A percentile compares a stretch with the other conserved stretches of the same genome.
These are phyloP conservation scores for Drosophila baimaii DNA, from an alignment of 1,140 invertebrate genomes.

Conservation along the genomic window DNA sequence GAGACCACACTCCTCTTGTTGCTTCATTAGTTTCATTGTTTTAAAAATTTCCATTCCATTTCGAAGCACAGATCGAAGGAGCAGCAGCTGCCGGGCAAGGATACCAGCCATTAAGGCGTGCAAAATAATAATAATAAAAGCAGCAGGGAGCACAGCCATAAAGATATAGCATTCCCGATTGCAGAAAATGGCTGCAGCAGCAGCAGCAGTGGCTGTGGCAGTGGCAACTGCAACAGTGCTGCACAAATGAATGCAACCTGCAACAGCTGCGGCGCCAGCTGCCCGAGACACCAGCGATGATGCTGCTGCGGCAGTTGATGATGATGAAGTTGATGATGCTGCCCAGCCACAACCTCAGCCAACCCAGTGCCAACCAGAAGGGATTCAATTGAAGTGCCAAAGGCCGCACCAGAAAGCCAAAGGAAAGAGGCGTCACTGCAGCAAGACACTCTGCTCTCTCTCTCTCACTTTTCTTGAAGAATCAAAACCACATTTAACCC, in stretches of 20 bases:
- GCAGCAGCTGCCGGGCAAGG: slow-evolving; percentile 7
- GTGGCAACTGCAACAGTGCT: slow-evolving; percentile 15
- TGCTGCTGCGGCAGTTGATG: slow-evolving; percentile 15
- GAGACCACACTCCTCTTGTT: too few species aligned
- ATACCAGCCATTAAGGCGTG: slow-evolving; percentile 3
- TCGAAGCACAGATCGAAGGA: slow-evolving; percentile 37
- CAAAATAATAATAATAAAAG: background rate
- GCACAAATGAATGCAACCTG: slow-evolving; percentile 34
- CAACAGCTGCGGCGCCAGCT: slow-evolving; percentile 16
- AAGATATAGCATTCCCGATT: background rate
- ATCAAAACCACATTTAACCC: background rate
- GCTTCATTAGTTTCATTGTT: slow-evolving; percentile 50
- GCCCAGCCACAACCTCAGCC: background rate
- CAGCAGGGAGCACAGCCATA: background rate
- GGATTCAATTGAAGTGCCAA: slow-evolving; percentile 22
- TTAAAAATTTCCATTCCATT: slow-evolving; percentile 72
- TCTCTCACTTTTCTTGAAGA: background rate
- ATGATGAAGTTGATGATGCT: slow-evolving; percentile 13
- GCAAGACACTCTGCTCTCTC: background rate
- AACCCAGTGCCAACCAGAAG: slow-evolving; percentile 8
- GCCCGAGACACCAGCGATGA: background rate
- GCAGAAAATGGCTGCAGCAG: slow-evolving; percentile 47
- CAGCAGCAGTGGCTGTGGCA: slow-evolving; percentile 22
- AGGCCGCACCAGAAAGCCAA: slow-evolving; percentile 23
- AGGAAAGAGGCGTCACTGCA: background rate